Conservation (phyloP, 2,113 vertebrate genomes). For the Hemibagrus wyckioides region DNA sequence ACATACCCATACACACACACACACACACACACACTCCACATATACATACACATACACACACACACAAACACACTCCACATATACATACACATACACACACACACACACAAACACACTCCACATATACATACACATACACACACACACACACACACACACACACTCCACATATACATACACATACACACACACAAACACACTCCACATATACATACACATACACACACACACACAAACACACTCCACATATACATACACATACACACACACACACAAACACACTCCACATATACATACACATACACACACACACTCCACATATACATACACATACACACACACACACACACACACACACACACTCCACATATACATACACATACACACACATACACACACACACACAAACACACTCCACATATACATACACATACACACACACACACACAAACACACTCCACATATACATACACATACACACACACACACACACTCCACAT, state of each 20-base stretch:
- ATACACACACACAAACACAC: too few relatives aligned
- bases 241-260: constrained; percentile 44
- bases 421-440: neutral
- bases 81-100: neutral
- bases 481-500: neutral
- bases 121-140: neutral
- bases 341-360: too few relatives aligned
- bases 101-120: neutral
- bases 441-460: neutral
- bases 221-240: too few relatives aligned
- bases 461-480: neutral
- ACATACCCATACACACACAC: too few relatives aligned
- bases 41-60: neutral
- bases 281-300: too few relatives aligned
- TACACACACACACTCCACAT: neutral
- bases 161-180: too few relatives aligned
- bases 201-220: too few relatives aligned
- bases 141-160: neutral
- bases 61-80: neutral
- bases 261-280: constrained; percentile 35
- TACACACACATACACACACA: too few relatives aligned
- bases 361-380: neutral
- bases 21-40: neutral
- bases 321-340: neutral
- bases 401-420: neutral